Percentiles rank a stretch among this genome's conserved stretches.
Conservation (phyloP, 2,113 vertebrate genomes). For the Cepphus grylle region DNA sequence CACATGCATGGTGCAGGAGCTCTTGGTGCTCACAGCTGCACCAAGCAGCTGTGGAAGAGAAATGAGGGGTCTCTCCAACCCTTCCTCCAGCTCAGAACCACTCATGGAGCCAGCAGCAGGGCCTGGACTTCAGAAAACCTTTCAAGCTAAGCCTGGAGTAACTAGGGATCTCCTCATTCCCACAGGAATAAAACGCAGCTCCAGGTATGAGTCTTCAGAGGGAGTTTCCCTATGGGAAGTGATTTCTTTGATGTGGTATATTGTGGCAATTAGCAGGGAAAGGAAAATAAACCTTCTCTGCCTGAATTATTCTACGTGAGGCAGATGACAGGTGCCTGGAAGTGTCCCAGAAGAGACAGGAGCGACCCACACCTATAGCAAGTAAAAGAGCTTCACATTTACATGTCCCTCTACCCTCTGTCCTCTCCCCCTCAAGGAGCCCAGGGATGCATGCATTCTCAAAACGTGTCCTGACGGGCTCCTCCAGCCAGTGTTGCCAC, state of each 20-base stretch:
- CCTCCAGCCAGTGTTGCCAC: background rate
- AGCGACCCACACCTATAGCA: background rate
- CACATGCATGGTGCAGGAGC: background rate
- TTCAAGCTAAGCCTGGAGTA: background rate
- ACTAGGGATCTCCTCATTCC: background rate
- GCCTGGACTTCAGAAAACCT: background rate
- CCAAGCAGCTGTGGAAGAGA: background rate
- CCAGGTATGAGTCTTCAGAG: background rate
- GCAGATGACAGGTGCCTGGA: background rate
- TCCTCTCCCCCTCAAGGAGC: too few relatives aligned
- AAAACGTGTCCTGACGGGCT: accelerated
- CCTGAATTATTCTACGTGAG: accelerated
- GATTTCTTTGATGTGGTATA: conserved; percentile 36
- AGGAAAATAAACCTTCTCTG: conserved; percentile 25
- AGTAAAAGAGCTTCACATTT: background rate
- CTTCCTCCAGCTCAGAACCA: background rate
- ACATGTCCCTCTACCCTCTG: background rate
- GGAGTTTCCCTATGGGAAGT: background rate
- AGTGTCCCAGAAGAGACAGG: background rate
- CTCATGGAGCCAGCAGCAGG: accelerated
- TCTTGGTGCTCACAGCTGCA: background rate
- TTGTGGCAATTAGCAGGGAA: background rate
- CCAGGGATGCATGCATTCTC: background rate
- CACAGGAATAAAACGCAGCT: background rate
- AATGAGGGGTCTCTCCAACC: background rate